These are phyloP conservation scores for Aphidius gifuensis DNA, from an alignment of 1,140 invertebrate genomes.

Conservation along the genomic window DNA sequence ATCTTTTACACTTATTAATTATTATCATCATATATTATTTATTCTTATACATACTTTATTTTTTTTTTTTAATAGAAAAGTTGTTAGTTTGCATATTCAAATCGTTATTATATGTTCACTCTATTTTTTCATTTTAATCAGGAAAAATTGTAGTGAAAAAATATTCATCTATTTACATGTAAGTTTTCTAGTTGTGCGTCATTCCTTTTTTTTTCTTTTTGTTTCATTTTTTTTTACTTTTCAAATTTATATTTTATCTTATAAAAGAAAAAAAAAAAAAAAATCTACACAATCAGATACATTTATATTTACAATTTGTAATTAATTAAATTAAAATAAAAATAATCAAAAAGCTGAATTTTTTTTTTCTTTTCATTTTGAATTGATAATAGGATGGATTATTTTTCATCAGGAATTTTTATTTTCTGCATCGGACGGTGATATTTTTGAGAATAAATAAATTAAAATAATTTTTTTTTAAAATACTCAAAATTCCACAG, in stretches of 20 bases:
- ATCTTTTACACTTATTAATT: no score
- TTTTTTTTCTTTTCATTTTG: slow-evolving; percentile 1
- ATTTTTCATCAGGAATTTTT: not conserved
- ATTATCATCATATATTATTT: no score
- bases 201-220: slow-evolving; percentile 31
- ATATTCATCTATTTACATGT: slow-evolving; percentile 52
- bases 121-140: slow-evolving; percentile 11
- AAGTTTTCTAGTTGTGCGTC: slow-evolving; percentile 50
- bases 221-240: slow-evolving; percentile 12
- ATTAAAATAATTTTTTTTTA: not conserved
- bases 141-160: slow-evolving; percentile 46
- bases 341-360: no score
- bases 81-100: no score
- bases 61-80: no score
- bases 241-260: slow-evolving; percentile 27
- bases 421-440: slow-evolving; percentile 10
- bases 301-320: slow-evolving; percentile 14
- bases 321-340: no score
- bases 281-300: slow-evolving; percentile 45
- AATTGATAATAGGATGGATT: no score
- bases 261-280: slow-evolving; percentile 36
- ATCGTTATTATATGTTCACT: not conserved
- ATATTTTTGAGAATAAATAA: slow-evolving; percentile 1
- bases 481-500: not conserved
- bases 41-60: no score